A percentile compares a stretch with the other conserved stretches of the same genome.
Evolutionary conservation across 2,113 vertebrate species (phyloP).

Genomic region (Sterna hirundo): DNA sequence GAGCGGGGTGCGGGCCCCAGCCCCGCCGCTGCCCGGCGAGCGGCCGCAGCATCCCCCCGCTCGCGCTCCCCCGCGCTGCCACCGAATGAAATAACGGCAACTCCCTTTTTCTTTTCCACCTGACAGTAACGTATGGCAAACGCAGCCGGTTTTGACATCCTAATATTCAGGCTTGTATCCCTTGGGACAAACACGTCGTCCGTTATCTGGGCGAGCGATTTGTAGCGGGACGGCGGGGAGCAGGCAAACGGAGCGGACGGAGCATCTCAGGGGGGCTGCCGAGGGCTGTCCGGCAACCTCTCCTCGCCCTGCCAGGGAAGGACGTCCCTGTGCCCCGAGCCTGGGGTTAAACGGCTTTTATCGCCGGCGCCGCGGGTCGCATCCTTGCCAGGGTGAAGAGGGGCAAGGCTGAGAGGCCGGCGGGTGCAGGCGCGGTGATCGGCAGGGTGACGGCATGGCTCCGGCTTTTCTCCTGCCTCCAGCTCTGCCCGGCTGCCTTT

Average conservation of each 20-base stretch:
- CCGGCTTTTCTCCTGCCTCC: background rate
- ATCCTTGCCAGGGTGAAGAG: background rate
- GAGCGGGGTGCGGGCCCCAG: background rate
- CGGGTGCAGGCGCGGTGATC: background rate
- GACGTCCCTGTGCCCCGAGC: rapidly evolving
- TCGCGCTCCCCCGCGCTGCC: background rate
- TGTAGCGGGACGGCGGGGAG: slow-evolving; percentile 17
- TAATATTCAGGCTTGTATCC: slow-evolving; percentile 70
- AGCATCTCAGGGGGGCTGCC: background rate
- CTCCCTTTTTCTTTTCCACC: slow-evolving; percentile 71
- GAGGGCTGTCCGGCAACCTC: rapidly evolving
- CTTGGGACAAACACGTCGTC: slow-evolving; percentile 64
- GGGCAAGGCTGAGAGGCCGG: background rate
- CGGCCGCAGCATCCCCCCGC: background rate
- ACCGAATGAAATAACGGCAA: slow-evolving; percentile 73
- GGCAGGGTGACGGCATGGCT: background rate
- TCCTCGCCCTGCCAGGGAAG: background rate
- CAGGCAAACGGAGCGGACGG: background rate
- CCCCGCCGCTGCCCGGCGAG: rapidly evolving
- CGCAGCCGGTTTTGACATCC: slow-evolving; percentile 70
- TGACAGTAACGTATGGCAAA: slow-evolving; percentile 73
- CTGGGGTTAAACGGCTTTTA: rapidly evolving
- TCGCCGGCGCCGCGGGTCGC: background rate
- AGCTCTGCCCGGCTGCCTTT: background rate
- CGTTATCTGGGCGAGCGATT: slow-evolving; percentile 57